Percentiles rank a stretch among this genome's conserved stretches.
Conservation (phyloP, 2,113 vertebrate genomes). For the Typhlomys cinereus region DNA sequence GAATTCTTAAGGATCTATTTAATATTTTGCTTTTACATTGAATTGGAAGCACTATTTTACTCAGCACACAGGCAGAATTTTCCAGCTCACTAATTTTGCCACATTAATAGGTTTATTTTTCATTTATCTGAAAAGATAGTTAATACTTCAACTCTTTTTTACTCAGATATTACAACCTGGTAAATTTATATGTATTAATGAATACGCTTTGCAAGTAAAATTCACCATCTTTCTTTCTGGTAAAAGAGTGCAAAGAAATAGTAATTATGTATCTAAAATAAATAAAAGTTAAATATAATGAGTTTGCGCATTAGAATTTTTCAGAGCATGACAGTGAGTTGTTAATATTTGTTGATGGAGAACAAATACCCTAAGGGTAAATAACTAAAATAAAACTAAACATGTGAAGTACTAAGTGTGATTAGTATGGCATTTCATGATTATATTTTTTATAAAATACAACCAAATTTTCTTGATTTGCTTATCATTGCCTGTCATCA, state of each 20-base stretch:
- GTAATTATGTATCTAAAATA: neutral
- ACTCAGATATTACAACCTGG: neutral
- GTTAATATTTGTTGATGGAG: neutral
- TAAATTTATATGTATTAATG: constrained; percentile 1
- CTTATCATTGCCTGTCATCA: neutral
- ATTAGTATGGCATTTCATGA: neutral
- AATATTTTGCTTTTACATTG: constrained; percentile 12
- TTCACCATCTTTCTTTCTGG: neutral
- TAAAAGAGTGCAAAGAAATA: neutral
- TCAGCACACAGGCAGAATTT: neutral
- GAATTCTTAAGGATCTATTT: neutral
- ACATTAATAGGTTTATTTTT: neutral
- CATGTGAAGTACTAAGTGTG: neutral
- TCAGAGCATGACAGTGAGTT: neutral
- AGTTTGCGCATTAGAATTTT: neutral
- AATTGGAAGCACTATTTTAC: neutral
- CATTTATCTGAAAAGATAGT: constrained; percentile 4
- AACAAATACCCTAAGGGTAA: neutral
- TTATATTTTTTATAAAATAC: too few species aligned
- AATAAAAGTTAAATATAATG: neutral
- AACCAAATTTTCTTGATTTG: neutral
- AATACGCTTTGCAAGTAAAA: neutral
- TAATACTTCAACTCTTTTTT: too few species aligned
- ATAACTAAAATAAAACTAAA: neutral
- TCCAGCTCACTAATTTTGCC: neutral